Evolutionary conservation across 2,797 vertebrate species (phyloP), one percentile per base, ranked within the genome.

Genomic region (Thripadectes ignobilis): DNA sequence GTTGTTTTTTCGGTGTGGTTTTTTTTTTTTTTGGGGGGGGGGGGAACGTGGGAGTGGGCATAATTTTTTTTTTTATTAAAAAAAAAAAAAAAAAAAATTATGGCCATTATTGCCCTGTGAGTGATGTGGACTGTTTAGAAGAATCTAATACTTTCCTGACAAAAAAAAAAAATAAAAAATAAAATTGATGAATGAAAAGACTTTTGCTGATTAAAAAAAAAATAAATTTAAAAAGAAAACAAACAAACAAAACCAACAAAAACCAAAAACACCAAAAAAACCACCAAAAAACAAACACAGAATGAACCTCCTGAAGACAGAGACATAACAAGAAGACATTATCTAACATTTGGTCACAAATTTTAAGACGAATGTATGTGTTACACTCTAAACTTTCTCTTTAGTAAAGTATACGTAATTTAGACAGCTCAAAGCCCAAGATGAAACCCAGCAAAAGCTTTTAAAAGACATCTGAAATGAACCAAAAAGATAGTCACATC

Each of bases 181-280:
- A n/a, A n/a, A n/a, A n/a, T n/a, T n/a, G n/a, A n/a, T 55, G 51
- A 55, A 74, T 58, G 2, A 3, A 85, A 85, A 83, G 3, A 6
- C 8, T 72, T 65, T 3, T 34, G 7, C 3, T 85, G 39, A 32
- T 30, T 32, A 59, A 73, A 46, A 38, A 49, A 0, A 12, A 36
- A 9, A 4, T 15, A 9, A 3, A 14, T 41, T 38, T 38, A 46
- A 41, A 49, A 0, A 12, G 36, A 8, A 3, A 5, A 1, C 6
- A 48, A 48, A 24, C 6, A 23, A 48, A 23, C 45, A 46, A 21
- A 46, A 48, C 24, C 49, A 51, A 51, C 14, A 26, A 51, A 51
- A 26, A 51, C 27, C 49, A 51, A 51, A 51, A 51, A 9, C 49
- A 39, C 14, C n/a, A n/a, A 14, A 46, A 46, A 46, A 46, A 23